Evolutionary conservation across 2,888 invertebrate species (phyloP), one percentile per base, ranked within the genome.

Genomic region (Busseola fusca): DNA sequence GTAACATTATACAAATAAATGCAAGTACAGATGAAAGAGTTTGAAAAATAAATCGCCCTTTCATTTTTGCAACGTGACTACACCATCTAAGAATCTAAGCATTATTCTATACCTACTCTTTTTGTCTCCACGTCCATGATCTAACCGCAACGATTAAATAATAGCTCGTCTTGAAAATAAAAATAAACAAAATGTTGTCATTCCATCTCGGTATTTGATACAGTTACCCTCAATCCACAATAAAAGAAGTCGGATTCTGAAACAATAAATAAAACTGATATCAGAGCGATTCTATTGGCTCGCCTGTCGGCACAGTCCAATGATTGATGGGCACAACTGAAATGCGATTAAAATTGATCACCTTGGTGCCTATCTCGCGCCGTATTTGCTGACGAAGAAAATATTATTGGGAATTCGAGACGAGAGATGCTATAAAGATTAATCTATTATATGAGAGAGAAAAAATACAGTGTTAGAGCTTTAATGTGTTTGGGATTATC

Each of bases 291-390:
- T 60, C 69, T 64, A 54, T 69, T 72, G 78, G 59, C n/a, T 30
- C 54, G 50, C 21, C 37, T 40, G 69, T 14, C 34, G 34, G 42
- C 58, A 69, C 18, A 48, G 40, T 42, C 45, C 30, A 34, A 71
- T 80, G 83, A 81, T 83, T 73, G 81, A 81, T 81, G 70, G 45
- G 27, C 63, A 9, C 37, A 57, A 27, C 56, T 69, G 71, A 67
- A 80, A 83, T 76, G 58, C 66, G 76, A 80, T 76, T 83, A 67
- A 59, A 71, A 83, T 80, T 81, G 81, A 83, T 83, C 68, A 66
- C 54, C 48, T 76, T 60, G 42, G 18, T 21, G 63, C 25, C 50
- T 68, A 59, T 63, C 37, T 27, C 16, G 16, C 21, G 57, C 30
- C 45, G 45, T 65, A 66, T 74, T 82, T 74, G 67, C 52, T 82